A percentile compares a stretch with the other conserved stretches of the same genome.
phyloP scores from a whole-genome alignment of 2,113 vertebrate genomes.

The Serilophus lunatus region DNA sequence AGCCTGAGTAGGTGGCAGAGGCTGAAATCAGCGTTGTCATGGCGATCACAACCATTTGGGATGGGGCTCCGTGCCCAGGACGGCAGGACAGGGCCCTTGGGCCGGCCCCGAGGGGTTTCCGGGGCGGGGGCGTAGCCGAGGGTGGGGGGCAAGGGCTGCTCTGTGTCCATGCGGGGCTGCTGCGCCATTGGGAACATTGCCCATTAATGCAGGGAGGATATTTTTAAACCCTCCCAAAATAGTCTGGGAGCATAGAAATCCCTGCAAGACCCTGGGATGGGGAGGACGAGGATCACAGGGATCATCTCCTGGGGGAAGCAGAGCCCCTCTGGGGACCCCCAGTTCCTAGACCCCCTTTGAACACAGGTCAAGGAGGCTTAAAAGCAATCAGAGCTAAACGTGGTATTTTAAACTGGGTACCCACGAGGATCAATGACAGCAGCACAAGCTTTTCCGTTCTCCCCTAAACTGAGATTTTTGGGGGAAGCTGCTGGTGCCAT shows the following conservation, averaged over 20 bases:
- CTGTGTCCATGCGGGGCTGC: neutral
- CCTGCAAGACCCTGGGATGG: neutral
- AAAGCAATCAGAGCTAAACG: neutral
- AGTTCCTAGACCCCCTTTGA: neutral
- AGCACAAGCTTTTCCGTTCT: neutral
- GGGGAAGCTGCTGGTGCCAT: neutral
- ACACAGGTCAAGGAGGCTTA: neutral
- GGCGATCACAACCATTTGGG: neutral
- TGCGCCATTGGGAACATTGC: neutral
- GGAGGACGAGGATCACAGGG: neutral
- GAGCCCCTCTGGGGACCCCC: neutral
- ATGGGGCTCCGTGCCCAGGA: neutral
- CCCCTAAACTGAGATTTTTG: neutral
- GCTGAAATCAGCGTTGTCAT: slow-evolving; percentile 46
- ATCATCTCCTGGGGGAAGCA: neutral
- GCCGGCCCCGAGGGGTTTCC: neutral
- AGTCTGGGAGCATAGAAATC: slow-evolving; percentile 13
- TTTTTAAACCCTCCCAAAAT: slow-evolving; percentile 55
- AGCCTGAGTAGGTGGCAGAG: slow-evolving; percentile 17
- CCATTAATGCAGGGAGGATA: neutral
- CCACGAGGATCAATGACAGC: neutral
- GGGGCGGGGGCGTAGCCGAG: no score
- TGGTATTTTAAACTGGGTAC: neutral
- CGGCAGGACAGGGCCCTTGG: neutral
- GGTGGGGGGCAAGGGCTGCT: neutral